Evolutionary conservation across 2,113 vertebrate genomes (phyloP), one percentile per base, ranked within the genome.

Genomic region (Semnornis frantzii): DNA sequence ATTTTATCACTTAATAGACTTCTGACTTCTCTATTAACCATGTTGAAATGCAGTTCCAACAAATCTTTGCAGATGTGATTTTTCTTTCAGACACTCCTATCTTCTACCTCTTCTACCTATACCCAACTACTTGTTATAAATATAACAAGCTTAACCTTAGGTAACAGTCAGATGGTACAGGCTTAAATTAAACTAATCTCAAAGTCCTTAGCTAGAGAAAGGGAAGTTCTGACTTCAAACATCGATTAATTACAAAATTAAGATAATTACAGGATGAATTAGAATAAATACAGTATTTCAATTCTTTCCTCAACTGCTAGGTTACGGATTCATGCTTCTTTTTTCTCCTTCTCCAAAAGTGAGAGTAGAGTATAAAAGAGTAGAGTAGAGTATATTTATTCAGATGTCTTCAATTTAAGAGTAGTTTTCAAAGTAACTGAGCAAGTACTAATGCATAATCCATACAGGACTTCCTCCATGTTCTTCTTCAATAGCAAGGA

Each of bases 1-100:
- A 93, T 88, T 93, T 89, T 81, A 31, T 68, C 57, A 71, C 17
- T 60, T 80, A 94, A 86, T 78, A 85, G 42, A 64, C 60, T 83
- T 24, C 73, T 81, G 69, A 50, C 72, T 85, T 93, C 46, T 80
- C 72, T 79, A 69, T 89, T 91, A 92, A 82, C 55, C 15, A 75
- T 78, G 33, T 37, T 77, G 69, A 93, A 94, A 88, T 33, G 65
- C 19, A 12, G 33, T 80, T 93, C 69, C 85, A 92, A 93, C 64
- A 33, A 93, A 91, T 48, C 50, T 80, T 68, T 73, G 54, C 16
- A 68, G 33, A 55, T 83, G 80, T 93, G 72, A 77, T 85, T 74
- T 88, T 87, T 81, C 60, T 71, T 8, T 52, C 17, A 82, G 27
- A 78, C 25, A 48, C 6, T 4, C 16, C n/a, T 19, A 72, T 78